A percentile compares a stretch with the other conserved stretches of the same genome.
Evolutionary conservation across 2,113 vertebrate genomes (phyloP).

Genomic region (Daboia siamensis): DNA sequence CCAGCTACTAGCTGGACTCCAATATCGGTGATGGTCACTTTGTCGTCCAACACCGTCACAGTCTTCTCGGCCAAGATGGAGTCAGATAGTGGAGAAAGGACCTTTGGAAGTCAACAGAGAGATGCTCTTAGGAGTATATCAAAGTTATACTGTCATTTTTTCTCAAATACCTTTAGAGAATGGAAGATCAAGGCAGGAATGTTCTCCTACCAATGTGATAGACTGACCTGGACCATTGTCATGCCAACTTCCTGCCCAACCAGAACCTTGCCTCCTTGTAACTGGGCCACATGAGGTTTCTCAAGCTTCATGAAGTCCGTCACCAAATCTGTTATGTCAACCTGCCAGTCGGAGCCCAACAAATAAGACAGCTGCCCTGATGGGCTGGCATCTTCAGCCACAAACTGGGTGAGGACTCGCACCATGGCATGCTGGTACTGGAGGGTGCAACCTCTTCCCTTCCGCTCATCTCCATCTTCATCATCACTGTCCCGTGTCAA

Average conservation of each 20-base stretch:
- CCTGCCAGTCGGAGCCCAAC: constrained; percentile 88
- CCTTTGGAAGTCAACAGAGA: constrained; percentile 65
- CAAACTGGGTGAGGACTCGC: constrained; percentile 88
- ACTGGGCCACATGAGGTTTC: constrained; percentile 79
- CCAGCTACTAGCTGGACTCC: constrained; percentile 91
- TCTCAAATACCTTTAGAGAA: background rate
- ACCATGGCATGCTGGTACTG: constrained; percentile 92
- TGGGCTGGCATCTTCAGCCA: constrained; percentile 79
- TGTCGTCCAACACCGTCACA: constrained; percentile 89
- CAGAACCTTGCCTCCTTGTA: constrained; percentile 81
- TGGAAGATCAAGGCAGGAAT: background rate
- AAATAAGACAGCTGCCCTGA: constrained; percentile 82
- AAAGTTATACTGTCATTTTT: background rate
- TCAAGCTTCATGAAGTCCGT: constrained; percentile 90
- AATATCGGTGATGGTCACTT: constrained; percentile 89
- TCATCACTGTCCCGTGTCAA: constrained; percentile 87
- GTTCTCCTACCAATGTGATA: background rate
- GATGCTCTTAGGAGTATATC: constrained; percentile 19
- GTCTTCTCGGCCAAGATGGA: constrained; percentile 97
- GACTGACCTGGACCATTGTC: constrained; percentile 88
- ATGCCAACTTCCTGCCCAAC: constrained; percentile 86
- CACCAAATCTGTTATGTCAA: constrained; percentile 90
- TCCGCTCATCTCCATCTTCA: constrained; percentile 89
- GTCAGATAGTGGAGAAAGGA: constrained; percentile 91
- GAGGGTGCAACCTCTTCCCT: constrained; percentile 83